Base-by-base conservation (phyloP, 1,140 invertebrate genomes). In the Ctenoplectra terminalis region DNA sequence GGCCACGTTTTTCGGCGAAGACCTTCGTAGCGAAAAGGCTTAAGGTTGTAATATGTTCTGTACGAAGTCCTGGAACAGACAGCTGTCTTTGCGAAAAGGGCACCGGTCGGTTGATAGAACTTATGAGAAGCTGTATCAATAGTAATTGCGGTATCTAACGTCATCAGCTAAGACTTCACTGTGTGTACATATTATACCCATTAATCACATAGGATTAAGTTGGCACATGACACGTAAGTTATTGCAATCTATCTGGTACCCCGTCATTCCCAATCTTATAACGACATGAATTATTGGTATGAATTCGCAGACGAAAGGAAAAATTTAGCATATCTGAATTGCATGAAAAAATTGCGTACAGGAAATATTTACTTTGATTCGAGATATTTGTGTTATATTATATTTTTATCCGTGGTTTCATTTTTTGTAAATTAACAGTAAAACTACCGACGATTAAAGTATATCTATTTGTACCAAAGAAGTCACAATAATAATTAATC, bases 91-190 rank as follows among this genome's bases (percentile, higher is more conserved):
- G 56, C 34, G 3, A 73, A 48, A n/a, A 15, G 11, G 40, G 29
- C 40, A 29, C 29, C 26, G 26, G 23, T 66, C n/a, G 37, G 40
- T 67, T 43, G 37, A 67, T 34, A 67, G 7, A 29, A 67, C 26
- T 67, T n/a, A 67, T 26, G 40, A 29, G 64, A 29, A 46, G 37
- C 26, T 29, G 26, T 40, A 20, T 67, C 64, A 67, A 67, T 67
- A 67, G 40, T 67, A 67, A 67, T 67, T 67, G 40, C 64, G 64
- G 8, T 46, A 67, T 67, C 37, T 29, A 67, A 67, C 64, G 15
- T 46, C 64, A 67, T 67, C 64, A 67, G 40, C n/a, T 43, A 64
- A 64, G 37, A 46, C 64, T 67, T 46, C 56, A 29, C 60, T 37
- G 17, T 63, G 20, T 37, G 20, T 17, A 67, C 11, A 46, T 67